Base-by-base conservation (phyloP, 2,888 invertebrate genomes). In the Pollenia labialis region DNA sequence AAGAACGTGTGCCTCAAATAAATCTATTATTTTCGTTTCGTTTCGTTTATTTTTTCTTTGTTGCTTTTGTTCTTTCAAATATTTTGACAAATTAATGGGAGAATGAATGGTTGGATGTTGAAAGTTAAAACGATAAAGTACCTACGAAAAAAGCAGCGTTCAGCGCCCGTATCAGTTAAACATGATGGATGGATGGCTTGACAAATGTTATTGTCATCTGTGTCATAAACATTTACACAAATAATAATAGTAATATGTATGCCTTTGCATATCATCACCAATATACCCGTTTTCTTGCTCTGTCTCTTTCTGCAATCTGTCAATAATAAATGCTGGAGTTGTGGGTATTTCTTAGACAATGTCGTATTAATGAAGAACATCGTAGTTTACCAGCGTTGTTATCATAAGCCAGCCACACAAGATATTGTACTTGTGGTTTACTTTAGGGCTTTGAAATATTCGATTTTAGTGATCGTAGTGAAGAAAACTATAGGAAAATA, bases 101-200 rank as follows among this genome's bases (percentile, higher is more conserved):
- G 50, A 46, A 14, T 40, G 44, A 52, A 62, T 42, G 32, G 18
- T 3, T 62, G 44, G 4, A n/a, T 42, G 4, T 32, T 32, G 32
- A 56, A 71, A 11, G 18, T 58, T 58, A 32, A 32, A 46, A 58
- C 6, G 75, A 62, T 44, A 64, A 75, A n/a, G 23, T n/a, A 10
- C 8, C 8, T 4, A 32, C 40, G 46, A 44, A 60, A 42, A 48
- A 44, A 8, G 23, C 12, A 44, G 3, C 46, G 16, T 16, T 62
- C 8, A 16, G 3, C 12, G 50, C 1, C 23, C 54, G 32, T 50
- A 66, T 79, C 52, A 58, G 54, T 66, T 79, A 62, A 74, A 54
- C 50, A 58, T 76, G 81, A 85, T 76, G n/a, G 76, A 71, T 85
- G 52, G 76, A 71, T 85, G 52, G 12, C 16, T 54, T 79, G 46